Conservation (phyloP, 2,888 invertebrate genomes). For the Tyria jacobaeae region DNA sequence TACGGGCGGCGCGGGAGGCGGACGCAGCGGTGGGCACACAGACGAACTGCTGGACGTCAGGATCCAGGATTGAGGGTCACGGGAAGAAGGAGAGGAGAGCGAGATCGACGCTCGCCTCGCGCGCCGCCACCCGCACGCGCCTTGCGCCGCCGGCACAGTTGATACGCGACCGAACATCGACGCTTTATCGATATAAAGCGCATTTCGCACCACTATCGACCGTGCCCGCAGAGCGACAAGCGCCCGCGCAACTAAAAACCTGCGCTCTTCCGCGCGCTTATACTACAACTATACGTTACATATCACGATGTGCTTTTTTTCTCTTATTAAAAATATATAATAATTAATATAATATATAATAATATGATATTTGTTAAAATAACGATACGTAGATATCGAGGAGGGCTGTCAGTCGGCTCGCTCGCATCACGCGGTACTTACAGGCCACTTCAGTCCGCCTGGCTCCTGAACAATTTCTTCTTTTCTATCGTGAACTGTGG, state of each 20-base stretch:
- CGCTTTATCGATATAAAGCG: conserved; percentile 59
- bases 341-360: conserved; percentile 84
- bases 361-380: conserved; percentile 86
- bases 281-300: conserved; percentile 84
- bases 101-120: conserved; percentile 68
- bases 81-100: conserved; percentile 43
- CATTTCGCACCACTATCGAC: conserved; percentile 55
- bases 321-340: conserved; percentile 85
- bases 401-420: conserved; percentile 84
- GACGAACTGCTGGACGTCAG: conserved; percentile 31
- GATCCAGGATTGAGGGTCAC: conserved; percentile 16
- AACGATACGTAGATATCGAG: conserved; percentile 85
- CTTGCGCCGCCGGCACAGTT: conserved; percentile 41
- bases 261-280: conserved; percentile 70
- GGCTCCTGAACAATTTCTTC: conserved; percentile 95
- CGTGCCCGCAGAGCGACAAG: conserved; percentile 28
- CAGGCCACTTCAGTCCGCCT: conserved; percentile 80
- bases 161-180: conserved; percentile 43
- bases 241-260: conserved; percentile 52
- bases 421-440: conserved; percentile 72
- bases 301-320: conserved; percentile 87
- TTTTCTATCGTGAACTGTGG: conserved; percentile 95
- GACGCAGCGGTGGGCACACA: conserved; percentile 70
- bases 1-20: conserved; percentile 68
- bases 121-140: conserved; percentile 51